Percentiles rank a stretch among this genome's conserved stretches.
Conservation (phyloP, 2,797 vertebrate species). For the Acanthurus leucopareius region DNA sequence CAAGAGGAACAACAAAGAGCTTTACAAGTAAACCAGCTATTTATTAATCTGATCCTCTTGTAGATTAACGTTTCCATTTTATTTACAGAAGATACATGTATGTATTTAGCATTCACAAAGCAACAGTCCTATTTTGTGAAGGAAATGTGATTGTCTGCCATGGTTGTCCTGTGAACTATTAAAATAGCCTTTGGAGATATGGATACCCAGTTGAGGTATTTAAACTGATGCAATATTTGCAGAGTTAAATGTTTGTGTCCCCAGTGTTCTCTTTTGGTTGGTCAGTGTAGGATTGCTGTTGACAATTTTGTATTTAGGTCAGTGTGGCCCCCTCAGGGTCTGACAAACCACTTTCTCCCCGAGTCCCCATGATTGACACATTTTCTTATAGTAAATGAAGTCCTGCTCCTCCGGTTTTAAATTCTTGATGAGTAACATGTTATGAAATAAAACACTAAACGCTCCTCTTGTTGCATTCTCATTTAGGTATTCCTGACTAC, state of each 20-base stretch:
- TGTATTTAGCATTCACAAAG: conserved; percentile 23
- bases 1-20: conserved; percentile 52
- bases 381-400: conserved; percentile 83
- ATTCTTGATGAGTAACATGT: conserved; percentile 83
- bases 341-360: conserved; percentile 83
- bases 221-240: conserved; percentile 34
- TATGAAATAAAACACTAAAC: conserved; percentile 77
- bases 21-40: conserved; percentile 48
- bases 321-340: conserved; percentile 83
- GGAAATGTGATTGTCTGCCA: background rate
- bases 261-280: conserved; percentile 61
- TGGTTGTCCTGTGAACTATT: conserved; percentile 22
- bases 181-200: background rate
- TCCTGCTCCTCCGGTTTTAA: conserved; percentile 81
- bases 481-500: conserved; percentile 48
- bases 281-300: conserved; percentile 77
- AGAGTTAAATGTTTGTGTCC: conserved; percentile 68
- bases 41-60: conserved; percentile 36
- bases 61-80: conserved; percentile 1
- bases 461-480: conserved; percentile 59
- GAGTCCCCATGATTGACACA: conserved; percentile 84
- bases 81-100: conserved; percentile 12
- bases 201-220: conserved; percentile 36
- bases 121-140: background rate
- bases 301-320: conserved; percentile 87